Evolutionary conservation across 2,113 vertebrate species (phyloP).

Genomic region (Charadrius vociferus): DNA sequence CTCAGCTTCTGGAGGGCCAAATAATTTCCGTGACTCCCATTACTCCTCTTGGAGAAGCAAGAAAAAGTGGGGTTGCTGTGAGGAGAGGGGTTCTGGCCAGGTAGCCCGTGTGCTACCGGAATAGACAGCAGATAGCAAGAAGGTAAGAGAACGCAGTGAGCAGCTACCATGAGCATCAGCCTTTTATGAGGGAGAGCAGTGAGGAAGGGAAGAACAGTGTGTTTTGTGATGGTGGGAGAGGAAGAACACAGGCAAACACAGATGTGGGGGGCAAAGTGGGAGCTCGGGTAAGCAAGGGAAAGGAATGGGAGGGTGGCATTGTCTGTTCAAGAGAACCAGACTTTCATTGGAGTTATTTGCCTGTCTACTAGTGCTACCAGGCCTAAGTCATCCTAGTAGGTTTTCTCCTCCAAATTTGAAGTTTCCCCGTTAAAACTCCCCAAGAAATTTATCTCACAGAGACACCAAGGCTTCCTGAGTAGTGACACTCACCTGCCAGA

Average conservation of each 20-base stretch:
- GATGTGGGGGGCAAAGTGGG: not conserved
- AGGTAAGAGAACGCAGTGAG: not conserved
- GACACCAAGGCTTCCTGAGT: not conserved
- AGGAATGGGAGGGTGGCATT: fast-evolving
- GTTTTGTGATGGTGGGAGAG: not conserved
- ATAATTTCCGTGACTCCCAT: not conserved
- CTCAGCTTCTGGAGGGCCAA: not conserved
- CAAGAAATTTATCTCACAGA: not conserved
- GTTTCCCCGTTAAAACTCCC: not conserved
- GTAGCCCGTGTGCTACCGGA: not conserved
- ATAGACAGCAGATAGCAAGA: not conserved
- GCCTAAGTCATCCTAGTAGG: not conserved
- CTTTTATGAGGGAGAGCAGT: not conserved
- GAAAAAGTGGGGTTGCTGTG: not conserved
- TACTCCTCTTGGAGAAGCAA: not conserved
- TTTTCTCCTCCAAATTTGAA: not conserved
- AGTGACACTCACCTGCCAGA: not conserved
- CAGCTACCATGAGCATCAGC: not conserved
- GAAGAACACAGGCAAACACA: not conserved
- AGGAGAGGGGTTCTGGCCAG: not conserved
- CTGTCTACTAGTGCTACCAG: not conserved
- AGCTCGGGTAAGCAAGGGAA: not conserved
- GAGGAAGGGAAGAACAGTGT: not conserved
- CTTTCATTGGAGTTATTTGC: not conserved
- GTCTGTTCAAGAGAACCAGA: not conserved